Base-by-base conservation (phyloP, 2,113 vertebrate species). In the Gasterosteus aculeatus region DNA sequence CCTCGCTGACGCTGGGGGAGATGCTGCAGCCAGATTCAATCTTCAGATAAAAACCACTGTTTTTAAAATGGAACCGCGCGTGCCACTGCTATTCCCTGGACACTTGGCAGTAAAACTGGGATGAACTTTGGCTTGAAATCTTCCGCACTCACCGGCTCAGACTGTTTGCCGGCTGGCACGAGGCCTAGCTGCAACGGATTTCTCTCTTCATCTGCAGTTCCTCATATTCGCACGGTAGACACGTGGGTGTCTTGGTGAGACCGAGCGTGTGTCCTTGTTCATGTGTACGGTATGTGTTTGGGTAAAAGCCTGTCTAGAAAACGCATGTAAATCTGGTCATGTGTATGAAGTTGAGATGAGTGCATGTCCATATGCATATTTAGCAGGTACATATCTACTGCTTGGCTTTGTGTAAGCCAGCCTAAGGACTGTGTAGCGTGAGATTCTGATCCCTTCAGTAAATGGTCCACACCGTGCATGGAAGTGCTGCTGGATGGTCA, bases 11-110 rank as follows among this genome's bases (percentile, higher is more conserved):
- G 53, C 79, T 83, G 81, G 78, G 85, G 85, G 63, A 83, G 84
- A 88, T 73, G 80, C 85, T 53, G 64, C 69, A 89, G 89, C 90
- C 85, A 89, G 87, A 88, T 90, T 83, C 79, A 86, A 88, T 91
- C 87, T 87, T 75, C 63, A 84, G 85, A 87, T 85, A 90, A 88
- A 83, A 88, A 87, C 83, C 70, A 61, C 74, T 80, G 77, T 85
- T 81, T 89, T 91, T 85, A 79, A 89, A 92, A 89, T 83, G 85
- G 80, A 76, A 77, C 69, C 29, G 77, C 53, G 42, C 51, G 46
- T 87, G 83, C 78, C 80, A 78, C 84, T 46, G 61, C 72, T 84
- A 70, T 82, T 91, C 82, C 84, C 87, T 81, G 31, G 66, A 63
- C 63, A 80, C 70, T 88, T 88, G 82, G 86, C 85, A 83, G 85